Percentiles rank a stretch among this genome's conserved stretches.
These are phyloP conservation scores for Clupea harengus DNA, from an alignment of 2,113 vertebrate genomes.

Conservation along the genomic window DNA sequence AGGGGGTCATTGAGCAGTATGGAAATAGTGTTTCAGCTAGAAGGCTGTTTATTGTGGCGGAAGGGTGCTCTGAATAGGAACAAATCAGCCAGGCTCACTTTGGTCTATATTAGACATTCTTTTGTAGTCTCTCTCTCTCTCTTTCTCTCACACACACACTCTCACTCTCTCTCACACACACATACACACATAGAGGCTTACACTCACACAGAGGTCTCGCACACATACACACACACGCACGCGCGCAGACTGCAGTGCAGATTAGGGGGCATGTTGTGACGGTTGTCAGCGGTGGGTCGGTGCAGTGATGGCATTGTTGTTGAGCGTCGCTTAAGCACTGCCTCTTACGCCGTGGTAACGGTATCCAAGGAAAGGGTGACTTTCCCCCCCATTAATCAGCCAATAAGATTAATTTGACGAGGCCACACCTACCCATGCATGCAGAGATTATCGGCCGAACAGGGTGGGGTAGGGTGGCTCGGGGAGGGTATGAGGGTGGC, in stretches of 20 bases:
- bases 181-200: neutral
- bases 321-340: conserved; percentile 30
- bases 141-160: neutral
- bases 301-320: conserved; percentile 39
- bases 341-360: conserved; percentile 27
- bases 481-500: neutral
- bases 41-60: conserved; percentile 4
- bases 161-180: no score
- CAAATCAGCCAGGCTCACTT: neutral
- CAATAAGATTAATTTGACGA: conserved; percentile 15
- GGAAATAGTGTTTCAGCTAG: neutral
- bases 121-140: conserved; percentile 1
- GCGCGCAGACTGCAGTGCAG: neutral
- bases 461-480: neutral
- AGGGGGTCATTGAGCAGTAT: conserved; percentile 3
- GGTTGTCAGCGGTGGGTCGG: conserved; percentile 34
- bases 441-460: neutral
- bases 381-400: conserved; percentile 14
- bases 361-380: conserved; percentile 24
- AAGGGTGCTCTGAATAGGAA: neutral
- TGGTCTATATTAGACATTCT: conserved; percentile 20
- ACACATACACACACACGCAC: neutral
- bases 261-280: conserved; percentile 25
- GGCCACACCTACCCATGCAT: conserved; percentile 26
- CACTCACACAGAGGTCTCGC: neutral